These are phyloP conservation scores for Apotomis capreana DNA, from an alignment of 2,888 invertebrate species.

Conservation along the genomic window DNA sequence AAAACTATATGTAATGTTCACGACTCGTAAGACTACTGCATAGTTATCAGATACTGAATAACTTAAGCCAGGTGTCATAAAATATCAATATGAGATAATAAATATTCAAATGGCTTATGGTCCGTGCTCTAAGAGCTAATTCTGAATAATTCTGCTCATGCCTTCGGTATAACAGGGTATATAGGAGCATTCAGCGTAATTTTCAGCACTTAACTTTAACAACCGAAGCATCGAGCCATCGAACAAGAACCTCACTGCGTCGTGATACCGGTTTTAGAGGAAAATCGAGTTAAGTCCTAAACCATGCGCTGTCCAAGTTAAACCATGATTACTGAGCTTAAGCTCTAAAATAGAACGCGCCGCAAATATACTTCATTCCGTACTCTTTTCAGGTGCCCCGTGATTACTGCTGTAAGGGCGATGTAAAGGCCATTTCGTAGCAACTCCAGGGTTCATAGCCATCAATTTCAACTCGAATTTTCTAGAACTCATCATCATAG, in stretches of 20 bases:
- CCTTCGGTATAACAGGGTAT: constrained; percentile 8
- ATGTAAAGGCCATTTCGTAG: constrained; percentile 54
- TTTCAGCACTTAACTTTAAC: constrained; percentile 34
- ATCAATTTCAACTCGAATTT: constrained; percentile 31
- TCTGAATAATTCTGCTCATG: background rate
- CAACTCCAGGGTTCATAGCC: constrained; percentile 45
- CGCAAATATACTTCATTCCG: background rate
- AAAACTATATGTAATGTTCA: too few relatives aligned
- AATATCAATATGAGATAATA: background rate
- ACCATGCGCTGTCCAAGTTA: background rate
- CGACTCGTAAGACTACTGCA: too few relatives aligned
- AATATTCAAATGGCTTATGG: background rate
- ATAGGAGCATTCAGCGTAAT: constrained; percentile 23
- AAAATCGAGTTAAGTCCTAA: background rate
- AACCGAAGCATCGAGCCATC: constrained; percentile 25
- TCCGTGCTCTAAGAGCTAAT: background rate
- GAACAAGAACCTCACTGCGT: constrained; percentile 27
- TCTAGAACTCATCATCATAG: constrained; percentile 31
- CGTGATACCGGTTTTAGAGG: constrained; percentile 12
- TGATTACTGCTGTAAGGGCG: constrained; percentile 52
- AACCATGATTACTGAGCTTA: background rate
- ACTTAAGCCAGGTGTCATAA: background rate
- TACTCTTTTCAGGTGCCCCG: constrained; percentile 36
- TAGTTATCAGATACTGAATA: too few relatives aligned
- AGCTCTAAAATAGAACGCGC: background rate